phyloP scores from a whole-genome alignment of 2,888 invertebrate genomes.

The Lycocerus yunnanus region DNA sequence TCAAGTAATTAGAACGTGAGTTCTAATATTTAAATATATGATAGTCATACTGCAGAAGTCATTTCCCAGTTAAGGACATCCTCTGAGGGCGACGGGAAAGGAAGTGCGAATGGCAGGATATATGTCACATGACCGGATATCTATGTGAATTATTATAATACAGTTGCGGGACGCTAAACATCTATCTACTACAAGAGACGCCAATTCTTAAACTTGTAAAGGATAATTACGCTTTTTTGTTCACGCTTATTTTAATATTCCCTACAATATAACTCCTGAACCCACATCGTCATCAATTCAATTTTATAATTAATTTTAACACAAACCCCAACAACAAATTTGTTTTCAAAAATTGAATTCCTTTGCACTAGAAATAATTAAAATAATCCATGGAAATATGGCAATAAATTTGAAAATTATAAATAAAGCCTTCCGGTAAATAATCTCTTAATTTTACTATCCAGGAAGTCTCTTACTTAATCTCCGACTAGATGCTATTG shows the following conservation, averaged over 20 bases:
- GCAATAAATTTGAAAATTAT: too few species aligned
- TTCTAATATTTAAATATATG: conserved; percentile 41
- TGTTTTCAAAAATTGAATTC: too few species aligned
- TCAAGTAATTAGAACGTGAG: conserved; percentile 36
- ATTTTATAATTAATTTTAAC: background rate
- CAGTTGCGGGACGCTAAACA: conserved; percentile 24
- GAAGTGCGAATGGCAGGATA: conserved; percentile 53
- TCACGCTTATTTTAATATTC: background rate
- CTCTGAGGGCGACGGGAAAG: conserved; percentile 51
- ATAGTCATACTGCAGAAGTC: conserved; percentile 40
- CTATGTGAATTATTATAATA: conserved; percentile 45
- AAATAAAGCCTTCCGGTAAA: too few species aligned
- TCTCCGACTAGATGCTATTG: too few species aligned
- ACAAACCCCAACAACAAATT: background rate
- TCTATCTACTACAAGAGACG: conserved; percentile 20
- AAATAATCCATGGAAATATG: too few species aligned
- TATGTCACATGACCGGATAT: conserved; percentile 53
- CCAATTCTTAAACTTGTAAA: conserved; percentile 3
- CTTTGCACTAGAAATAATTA: background rate
- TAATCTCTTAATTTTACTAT: too few species aligned
- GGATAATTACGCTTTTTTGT: background rate
- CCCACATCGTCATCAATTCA: background rate
- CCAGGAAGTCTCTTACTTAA: too few species aligned
- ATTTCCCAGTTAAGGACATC: conserved; percentile 45
- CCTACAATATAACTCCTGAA: background rate